Evolutionary conservation across 2,888 invertebrate species (phyloP).

Genomic region (Disparrhopalites patrizii): DNA sequence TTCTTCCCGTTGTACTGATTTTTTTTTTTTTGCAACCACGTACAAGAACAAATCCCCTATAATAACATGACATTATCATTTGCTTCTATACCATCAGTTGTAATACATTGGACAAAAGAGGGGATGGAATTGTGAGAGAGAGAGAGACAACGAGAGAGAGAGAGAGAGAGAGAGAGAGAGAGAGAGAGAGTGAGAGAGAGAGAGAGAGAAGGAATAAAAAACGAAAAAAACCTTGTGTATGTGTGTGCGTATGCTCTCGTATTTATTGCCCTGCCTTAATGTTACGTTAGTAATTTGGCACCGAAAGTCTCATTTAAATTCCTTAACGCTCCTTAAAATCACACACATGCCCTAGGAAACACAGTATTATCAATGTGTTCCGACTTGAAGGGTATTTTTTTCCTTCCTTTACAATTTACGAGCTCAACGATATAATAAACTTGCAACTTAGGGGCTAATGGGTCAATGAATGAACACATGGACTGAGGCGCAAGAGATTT

Average conservation of each 20-base stretch:
- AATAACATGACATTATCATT: not conserved
- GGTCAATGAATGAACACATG: conserved; percentile 17
- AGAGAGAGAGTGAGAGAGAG: not conserved
- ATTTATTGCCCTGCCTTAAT: not conserved
- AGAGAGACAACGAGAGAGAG: no score
- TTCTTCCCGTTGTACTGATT: not conserved
- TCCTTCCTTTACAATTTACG: conserved; percentile 3
- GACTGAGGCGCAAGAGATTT: no score
- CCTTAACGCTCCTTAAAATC: conserved; percentile 1
- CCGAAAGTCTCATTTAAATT: conserved; percentile 10
- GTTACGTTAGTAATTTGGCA: conserved; percentile 12
- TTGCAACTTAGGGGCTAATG: conserved; percentile 2
- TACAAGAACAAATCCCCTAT: not conserved
- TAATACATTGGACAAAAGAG: not conserved
- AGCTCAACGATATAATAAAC: not conserved
- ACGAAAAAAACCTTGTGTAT: not conserved
- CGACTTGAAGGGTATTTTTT: not conserved
- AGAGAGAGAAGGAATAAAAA: not conserved
- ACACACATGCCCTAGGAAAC: not conserved
- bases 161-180: not conserved
- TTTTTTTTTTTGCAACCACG: no score
- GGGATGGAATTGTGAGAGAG: not conserved
- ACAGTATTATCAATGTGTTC: not conserved
- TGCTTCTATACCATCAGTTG: no score
- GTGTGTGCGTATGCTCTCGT: not conserved